These are phyloP conservation scores for Cephus cinctus DNA, from an alignment of 1,140 invertebrate genomes.

Conservation along the genomic window DNA sequence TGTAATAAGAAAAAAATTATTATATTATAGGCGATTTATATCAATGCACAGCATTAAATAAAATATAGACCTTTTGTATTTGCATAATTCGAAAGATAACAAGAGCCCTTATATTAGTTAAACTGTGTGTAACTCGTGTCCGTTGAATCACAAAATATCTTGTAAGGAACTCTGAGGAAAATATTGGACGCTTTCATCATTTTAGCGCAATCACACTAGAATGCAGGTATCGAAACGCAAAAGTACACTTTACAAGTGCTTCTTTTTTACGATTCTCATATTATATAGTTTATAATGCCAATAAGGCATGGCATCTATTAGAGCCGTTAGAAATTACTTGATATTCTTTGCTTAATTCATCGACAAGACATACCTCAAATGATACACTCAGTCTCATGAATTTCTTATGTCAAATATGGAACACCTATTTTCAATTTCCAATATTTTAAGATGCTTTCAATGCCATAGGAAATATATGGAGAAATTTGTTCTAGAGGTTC, in stretches of 20 bases:
- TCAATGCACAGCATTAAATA: conserved; percentile 31
- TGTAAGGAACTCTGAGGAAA: too few species aligned
- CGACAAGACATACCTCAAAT: conserved; percentile 15
- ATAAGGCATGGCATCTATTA: not conserved
- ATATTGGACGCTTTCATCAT: not conserved
- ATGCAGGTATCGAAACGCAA: not conserved
- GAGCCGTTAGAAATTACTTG: conserved; percentile 18
- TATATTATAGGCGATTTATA: too few species aligned
- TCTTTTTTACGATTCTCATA: not conserved
- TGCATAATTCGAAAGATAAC: conserved; percentile 35
- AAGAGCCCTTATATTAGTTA: conserved; percentile 33
- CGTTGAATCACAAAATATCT: not conserved
- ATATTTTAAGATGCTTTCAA: conserved; percentile 1
- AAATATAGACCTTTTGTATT: conserved; percentile 39
- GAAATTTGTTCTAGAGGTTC: not conserved
- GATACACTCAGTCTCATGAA: conserved; percentile 7
- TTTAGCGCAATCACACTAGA: not conserved
- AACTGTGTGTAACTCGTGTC: conserved; percentile 33
- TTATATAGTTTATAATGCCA: not conserved
- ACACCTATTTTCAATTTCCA: conserved; percentile 9
- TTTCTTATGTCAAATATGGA: conserved; percentile 8
- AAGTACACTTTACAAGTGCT: not conserved
- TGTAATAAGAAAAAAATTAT: too few species aligned
- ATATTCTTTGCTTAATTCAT: conserved; percentile 15
- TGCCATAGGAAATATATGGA: not conserved